A percentile compares a stretch with the other conserved stretches of the same genome.
phyloP scores from a whole-genome alignment of 2,113 vertebrate species.

The Xenopus laevis region DNA sequence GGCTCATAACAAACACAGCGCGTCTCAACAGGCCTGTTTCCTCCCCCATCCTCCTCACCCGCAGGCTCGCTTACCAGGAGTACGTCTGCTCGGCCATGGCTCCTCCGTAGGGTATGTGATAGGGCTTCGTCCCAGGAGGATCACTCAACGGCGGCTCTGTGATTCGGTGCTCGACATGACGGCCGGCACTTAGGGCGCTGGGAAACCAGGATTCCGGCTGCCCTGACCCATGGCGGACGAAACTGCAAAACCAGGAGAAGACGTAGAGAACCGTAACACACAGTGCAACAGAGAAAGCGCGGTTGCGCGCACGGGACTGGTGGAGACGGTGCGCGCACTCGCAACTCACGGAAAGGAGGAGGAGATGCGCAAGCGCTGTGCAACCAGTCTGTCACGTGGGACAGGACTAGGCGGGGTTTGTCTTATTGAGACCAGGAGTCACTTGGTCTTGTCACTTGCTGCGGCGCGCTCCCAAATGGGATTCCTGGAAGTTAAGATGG shows the following conservation, averaged over 20 bases:
- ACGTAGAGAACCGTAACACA: neutral
- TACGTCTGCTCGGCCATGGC: slow-evolving; percentile 78
- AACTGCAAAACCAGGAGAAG: too few species aligned
- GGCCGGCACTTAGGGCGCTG: slow-evolving; percentile 4
- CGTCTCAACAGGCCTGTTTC: neutral
- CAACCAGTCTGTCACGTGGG: neutral
- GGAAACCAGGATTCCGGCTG: neutral
- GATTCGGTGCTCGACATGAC: slow-evolving; percentile 23
- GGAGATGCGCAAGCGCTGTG: slow-evolving; percentile 5
- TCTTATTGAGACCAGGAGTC: too few species aligned
- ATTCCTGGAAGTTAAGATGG: too few species aligned
- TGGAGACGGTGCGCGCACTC: slow-evolving; percentile 21
- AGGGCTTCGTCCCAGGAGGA: slow-evolving; percentile 29
- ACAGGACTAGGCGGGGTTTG: neutral
- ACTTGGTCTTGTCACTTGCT: too few species aligned
- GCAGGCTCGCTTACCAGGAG: slow-evolving; percentile 66
- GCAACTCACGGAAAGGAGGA: neutral
- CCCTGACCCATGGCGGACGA: slow-evolving; percentile 12
- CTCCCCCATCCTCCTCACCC: neutral
- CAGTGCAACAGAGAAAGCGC: neutral
- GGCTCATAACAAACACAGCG: neutral
- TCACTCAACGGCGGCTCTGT: slow-evolving; percentile 23
- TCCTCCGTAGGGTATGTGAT: slow-evolving; percentile 16
- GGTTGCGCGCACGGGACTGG: slow-evolving; percentile 16
- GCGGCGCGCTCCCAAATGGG: too few species aligned